Conservation (phyloP, 2,113 vertebrate genomes). For the Syngnathus floridae region DNA sequence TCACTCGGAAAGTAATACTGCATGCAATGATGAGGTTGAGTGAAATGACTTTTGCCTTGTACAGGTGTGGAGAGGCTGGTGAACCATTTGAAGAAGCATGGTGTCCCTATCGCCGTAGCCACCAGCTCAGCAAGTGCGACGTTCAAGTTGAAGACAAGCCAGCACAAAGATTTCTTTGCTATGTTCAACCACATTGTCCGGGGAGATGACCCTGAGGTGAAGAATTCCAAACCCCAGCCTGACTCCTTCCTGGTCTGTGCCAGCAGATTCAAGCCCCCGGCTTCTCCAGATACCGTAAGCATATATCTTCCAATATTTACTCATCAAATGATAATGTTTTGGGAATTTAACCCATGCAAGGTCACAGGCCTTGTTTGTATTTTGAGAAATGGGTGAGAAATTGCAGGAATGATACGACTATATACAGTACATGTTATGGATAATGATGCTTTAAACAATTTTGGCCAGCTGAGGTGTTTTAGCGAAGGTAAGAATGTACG, state of each 20-base stretch:
- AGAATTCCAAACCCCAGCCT: conserved; percentile 76
- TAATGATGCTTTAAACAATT: not conserved
- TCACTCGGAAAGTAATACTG: not conserved
- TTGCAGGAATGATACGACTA: not conserved
- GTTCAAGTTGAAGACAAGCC: conserved; percentile 76
- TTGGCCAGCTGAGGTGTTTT: too few species aligned
- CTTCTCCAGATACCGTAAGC: conserved; percentile 71
- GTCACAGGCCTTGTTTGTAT: not conserved
- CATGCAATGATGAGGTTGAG: not conserved
- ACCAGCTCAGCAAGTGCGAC: conserved; percentile 74
- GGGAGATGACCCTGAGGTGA: conserved; percentile 85
- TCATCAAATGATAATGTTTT: not conserved
- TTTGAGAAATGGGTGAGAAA: not conserved
- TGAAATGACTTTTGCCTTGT: not conserved
- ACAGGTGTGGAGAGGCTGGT: conserved; percentile 80
- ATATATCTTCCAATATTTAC: not conserved
- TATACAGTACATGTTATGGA: not conserved
- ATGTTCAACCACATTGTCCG: conserved; percentile 80
- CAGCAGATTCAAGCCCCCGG: conserved; percentile 74
- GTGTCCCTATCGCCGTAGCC: conserved; percentile 79
- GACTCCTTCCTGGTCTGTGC: conserved; percentile 85
- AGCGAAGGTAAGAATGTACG: too few species aligned
- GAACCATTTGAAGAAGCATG: conserved; percentile 71
- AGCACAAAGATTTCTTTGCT: conserved; percentile 77
- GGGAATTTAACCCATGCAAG: not conserved